Percentiles rank a stretch among this genome's conserved stretches.
Conservation (phyloP, 2,113 vertebrate species). For the Oryctolagus cuniculus region mOryCun1.1 NC_091453.1:23088001-23088500, state of each 20-base stretch:
- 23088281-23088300: neutral
- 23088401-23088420: neutral
- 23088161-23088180: too few species aligned
- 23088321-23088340: neutral
- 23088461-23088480: neutral
- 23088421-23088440: neutral
- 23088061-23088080: too few species aligned
- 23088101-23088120: too few species aligned
- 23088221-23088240: neutral
- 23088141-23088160: too few species aligned
- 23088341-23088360: neutral
- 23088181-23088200: too few species aligned
- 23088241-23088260: neutral
- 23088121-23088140: too few species aligned
- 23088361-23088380: neutral
- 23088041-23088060: too few species aligned
- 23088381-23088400: neutral
- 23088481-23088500: neutral
- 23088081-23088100: too few species aligned
- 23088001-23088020: too few species aligned
- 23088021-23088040: too few species aligned
- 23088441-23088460: neutral
- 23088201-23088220: too few species aligned
- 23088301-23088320: neutral
- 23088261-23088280: neutral